Evolutionary conservation across 2,888 invertebrate species (phyloP), one percentile per base, ranked within the genome.

Genomic region (Synergus japonicus): DNA sequence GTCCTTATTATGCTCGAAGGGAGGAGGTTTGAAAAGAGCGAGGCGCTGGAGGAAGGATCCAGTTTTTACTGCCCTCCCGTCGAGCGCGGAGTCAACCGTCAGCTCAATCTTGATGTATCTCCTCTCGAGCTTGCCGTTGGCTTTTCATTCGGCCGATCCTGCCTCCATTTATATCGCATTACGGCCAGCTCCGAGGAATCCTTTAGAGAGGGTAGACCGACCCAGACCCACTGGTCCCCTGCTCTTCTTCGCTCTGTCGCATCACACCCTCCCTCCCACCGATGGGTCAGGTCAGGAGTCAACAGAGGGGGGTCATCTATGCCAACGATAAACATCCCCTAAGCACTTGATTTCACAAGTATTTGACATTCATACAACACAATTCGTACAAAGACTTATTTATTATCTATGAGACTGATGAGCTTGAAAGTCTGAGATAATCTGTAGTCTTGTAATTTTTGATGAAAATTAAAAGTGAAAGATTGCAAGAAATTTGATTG

Each of bases 101-200:
- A 89, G 88, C 87, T 88, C 90, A 89, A 89, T 91, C 90, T 91
- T 90, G 89, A 91, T 91, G 90, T 90, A 90, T 91, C 90, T 91
- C 86, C 88, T 87, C 83, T 82, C 84, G 49, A 46, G 54, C 37
- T 73, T 73, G 73, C 73, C 73, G 54, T 73, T 73, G 37, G 73
- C 73, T 73, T 73, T 73, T 73, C 73, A 73, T 73, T 73, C 84
- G 84, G 81, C 84, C 79, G 83, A 80, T 79, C 69, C 84, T 82
- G 82, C 89, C 87, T 87, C 83, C 89, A 89, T 89, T 89, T 90
- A 90, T 89, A 90, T 90, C 90, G 87, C 90, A 88, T 89, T 89
- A 89, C 87, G 60, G 22, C 60, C 60, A 22, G 22, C 60, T 60
- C 60, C 84, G 83, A 82, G 87, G 88, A 89, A 88, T 88, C 87